phyloP scores from a whole-genome alignment of 1,140 invertebrate genomes.

The Drosophila lowei region DNA sequence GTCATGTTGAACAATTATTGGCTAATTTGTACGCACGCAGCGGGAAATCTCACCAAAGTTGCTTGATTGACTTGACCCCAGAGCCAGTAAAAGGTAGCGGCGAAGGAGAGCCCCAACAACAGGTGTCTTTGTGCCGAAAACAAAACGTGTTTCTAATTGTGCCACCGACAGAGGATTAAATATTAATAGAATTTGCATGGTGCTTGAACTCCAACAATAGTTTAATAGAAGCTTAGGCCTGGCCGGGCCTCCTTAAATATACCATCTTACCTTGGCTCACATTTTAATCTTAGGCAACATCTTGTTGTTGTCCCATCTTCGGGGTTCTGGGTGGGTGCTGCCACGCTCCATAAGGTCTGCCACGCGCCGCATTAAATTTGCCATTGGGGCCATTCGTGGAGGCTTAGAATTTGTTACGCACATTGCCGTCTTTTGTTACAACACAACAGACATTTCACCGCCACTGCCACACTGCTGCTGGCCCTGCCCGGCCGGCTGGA shows the following conservation, averaged over 20 bases:
- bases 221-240: no score
- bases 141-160: conserved; percentile 50
- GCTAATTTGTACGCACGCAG: conserved; percentile 76
- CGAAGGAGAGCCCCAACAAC: conserved; percentile 18
- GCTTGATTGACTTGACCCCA: conserved; percentile 71
- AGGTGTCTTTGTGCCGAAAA: conserved; percentile 36
- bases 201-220: no score
- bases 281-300: no score
- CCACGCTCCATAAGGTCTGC: conserved; percentile 22
- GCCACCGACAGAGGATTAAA: neutral
- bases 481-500: no score
- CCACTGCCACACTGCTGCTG: conserved; percentile 9
- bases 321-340: neutral
- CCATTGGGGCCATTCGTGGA: conserved; percentile 59
- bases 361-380: conserved; percentile 70
- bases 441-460: conserved; percentile 35
- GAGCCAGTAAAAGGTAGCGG: conserved; percentile 17
- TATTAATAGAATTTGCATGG: neutral
- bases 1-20: conserved; percentile 72
- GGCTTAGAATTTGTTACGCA: conserved; percentile 67
- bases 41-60: conserved; percentile 65
- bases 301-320: neutral
- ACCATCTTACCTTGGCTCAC: no score
- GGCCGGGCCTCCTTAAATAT: no score
- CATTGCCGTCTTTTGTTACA: conserved; percentile 69